Conservation (phyloP, 2,797 vertebrate species). For the Parauchenoglanis ngamensis region DNA sequence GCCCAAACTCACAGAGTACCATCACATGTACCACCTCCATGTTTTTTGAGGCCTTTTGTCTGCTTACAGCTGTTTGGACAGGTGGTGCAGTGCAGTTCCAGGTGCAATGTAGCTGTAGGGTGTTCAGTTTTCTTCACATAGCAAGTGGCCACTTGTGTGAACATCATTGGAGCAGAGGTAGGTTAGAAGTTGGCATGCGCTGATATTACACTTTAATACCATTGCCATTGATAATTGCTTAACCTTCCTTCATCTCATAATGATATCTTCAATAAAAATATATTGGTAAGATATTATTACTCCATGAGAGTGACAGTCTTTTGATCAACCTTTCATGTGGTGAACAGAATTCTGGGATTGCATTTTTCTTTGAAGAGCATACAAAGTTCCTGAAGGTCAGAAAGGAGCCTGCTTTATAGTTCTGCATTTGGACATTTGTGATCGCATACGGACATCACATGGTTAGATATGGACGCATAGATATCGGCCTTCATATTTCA, state of each 20-base stretch:
- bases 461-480: not conserved
- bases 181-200: constrained; percentile 1
- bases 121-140: constrained; percentile 11
- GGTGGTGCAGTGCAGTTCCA: constrained; percentile 31
- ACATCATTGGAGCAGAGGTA: not conserved
- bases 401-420: not conserved
- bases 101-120: constrained; percentile 34
- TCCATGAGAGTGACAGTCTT: not conserved
- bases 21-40: not conserved
- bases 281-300: not conserved
- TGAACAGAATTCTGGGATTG: not conserved
- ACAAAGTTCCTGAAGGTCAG: not conserved
- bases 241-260: not conserved
- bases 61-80: constrained; percentile 25
- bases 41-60: constrained; percentile 17
- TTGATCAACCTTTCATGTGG: not conserved
- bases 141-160: constrained; percentile 44
- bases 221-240: not conserved
- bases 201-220: not conserved
- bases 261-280: not conserved
- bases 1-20: not conserved
- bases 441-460: not conserved
- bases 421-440: not conserved
- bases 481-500: not conserved
- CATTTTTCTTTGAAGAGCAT: not conserved